Percentiles rank a stretch among this genome's conserved stretches.
These are phyloP conservation scores for Ptychochromis oligacanthus DNA, from an alignment of 2,113 vertebrate genomes.

Conservation along the genomic window DNA sequence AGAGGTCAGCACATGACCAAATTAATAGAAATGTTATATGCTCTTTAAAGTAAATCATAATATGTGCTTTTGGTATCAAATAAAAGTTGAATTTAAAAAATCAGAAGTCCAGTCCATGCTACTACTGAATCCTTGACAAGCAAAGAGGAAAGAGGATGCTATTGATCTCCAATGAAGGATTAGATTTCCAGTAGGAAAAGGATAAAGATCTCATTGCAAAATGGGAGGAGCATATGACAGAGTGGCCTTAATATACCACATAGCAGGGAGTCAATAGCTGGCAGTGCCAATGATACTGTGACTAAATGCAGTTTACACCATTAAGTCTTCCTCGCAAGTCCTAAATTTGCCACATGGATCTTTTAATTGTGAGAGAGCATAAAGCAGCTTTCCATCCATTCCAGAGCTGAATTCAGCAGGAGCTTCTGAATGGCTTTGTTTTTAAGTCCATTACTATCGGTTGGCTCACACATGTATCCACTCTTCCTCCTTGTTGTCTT, in stretches of 20 bases:
- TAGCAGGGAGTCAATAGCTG: constrained; percentile 58
- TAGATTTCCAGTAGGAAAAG: constrained; percentile 58
- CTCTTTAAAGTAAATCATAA: background rate
- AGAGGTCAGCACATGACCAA: background rate
- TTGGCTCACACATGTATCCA: background rate
- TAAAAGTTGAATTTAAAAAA: constrained; percentile 24
- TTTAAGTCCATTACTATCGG: background rate
- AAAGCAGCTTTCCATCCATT: constrained; percentile 14
- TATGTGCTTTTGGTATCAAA: background rate
- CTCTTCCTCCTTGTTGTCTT: background rate
- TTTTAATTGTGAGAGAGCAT: constrained; percentile 21
- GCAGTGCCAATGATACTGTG: constrained; percentile 54
- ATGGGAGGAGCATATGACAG: constrained; percentile 55
- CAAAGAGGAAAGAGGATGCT: constrained; percentile 52
- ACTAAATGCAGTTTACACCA: constrained; percentile 42
- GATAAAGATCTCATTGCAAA: constrained; percentile 45
- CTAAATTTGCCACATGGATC: constrained; percentile 40
- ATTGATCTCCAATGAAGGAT: constrained; percentile 63
- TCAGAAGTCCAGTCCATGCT: background rate
- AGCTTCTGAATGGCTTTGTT: background rate
- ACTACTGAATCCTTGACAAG: constrained; percentile 51
- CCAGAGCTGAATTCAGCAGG: constrained; percentile 5
- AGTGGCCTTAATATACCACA: constrained; percentile 64
- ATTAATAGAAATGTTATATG: background rate
- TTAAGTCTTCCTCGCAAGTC: constrained; percentile 35